These are phyloP conservation scores for Heterodera filipjevi DNA, from an alignment of 2,888 invertebrate species.

Conservation along the genomic window DNA sequence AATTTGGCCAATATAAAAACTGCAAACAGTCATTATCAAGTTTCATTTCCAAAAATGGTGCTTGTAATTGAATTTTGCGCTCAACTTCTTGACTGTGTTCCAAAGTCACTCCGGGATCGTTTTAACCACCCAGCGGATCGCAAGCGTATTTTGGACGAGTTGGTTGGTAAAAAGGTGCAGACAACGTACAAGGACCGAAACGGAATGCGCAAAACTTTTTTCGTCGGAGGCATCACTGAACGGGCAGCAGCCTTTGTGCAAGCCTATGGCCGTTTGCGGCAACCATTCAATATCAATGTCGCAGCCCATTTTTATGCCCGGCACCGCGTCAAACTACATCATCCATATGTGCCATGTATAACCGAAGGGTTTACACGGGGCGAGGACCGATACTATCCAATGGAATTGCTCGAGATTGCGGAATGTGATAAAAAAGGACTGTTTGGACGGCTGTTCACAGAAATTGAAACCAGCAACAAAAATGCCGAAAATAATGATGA, in stretches of 20 bases:
- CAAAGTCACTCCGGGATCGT: background rate
- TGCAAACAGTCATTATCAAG: too few relatives aligned
- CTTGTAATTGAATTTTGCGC: slow-evolving; percentile 1
- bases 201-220: background rate
- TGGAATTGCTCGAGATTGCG: too few relatives aligned
- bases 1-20: too few relatives aligned
- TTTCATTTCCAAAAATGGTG: background rate
- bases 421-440: too few relatives aligned
- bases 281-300: background rate
- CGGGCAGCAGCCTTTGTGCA: background rate
- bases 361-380: too few relatives aligned
- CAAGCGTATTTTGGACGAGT: background rate
- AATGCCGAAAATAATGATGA: too few relatives aligned
- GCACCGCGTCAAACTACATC: slow-evolving; percentile 11
- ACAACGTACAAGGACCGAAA: slow-evolving; percentile 9
- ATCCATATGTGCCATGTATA: too few relatives aligned
- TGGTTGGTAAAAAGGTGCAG: background rate
- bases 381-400: too few relatives aligned
- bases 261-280: background rate
- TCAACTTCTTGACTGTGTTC: slow-evolving; percentile 1
- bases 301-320: slow-evolving; percentile 17
- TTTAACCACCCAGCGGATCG: slow-evolving; percentile 1
- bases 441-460: too few relatives aligned
- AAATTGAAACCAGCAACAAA: too few relatives aligned
- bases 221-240: background rate